Evolutionary conservation across 2,797 vertebrate species (phyloP), one percentile per base, ranked within the genome.

Genomic region (Tympanoctomys barrerae): DNA sequence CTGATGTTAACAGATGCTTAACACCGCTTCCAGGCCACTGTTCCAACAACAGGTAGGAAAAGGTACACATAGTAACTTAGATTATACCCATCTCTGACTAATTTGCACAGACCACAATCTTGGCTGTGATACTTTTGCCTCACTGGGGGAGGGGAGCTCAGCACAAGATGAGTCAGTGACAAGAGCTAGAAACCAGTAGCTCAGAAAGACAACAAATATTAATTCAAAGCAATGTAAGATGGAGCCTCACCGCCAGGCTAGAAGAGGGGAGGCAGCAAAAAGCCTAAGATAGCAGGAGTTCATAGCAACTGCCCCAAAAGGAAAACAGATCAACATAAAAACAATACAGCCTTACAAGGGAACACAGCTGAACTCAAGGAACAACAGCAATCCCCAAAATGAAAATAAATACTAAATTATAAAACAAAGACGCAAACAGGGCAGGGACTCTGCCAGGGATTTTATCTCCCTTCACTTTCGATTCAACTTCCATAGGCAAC

Each of bases 381-480:
- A 73, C 36, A 79, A 57, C 2, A 78, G 28, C 5, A 92, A 49
- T 46, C 66, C 68, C 7, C 26, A 92, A 92, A 90, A 68, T 1
- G 6, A 78, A 89, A 92, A 64, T 42, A 87, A 84, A 79, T 42
- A 52, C 13, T 49, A 84, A 46, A 54, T 79, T 73, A 81, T 59
- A 81, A 87, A 93, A 84, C 52, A 78, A 68, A 78, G 36, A 87
- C 64, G 57, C 10, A 89, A 86, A 64, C 54, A 75, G 13, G 66
- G 61, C 0, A 59, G 19, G 42, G 6, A 6, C 64, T 81, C 59
- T 89, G 73, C 52, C 11, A 18, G 10, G 52, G 54, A 90, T 68
- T 81, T 94, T 52, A 87, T 16, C 22, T 81, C 9, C 8, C 5
- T 75, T 95, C 24, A 87, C 33, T 90, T 85, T 42, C 70, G 36